phyloP scores from a whole-genome alignment of 2,888 invertebrate species.

The Catocala fraxini region DNA sequence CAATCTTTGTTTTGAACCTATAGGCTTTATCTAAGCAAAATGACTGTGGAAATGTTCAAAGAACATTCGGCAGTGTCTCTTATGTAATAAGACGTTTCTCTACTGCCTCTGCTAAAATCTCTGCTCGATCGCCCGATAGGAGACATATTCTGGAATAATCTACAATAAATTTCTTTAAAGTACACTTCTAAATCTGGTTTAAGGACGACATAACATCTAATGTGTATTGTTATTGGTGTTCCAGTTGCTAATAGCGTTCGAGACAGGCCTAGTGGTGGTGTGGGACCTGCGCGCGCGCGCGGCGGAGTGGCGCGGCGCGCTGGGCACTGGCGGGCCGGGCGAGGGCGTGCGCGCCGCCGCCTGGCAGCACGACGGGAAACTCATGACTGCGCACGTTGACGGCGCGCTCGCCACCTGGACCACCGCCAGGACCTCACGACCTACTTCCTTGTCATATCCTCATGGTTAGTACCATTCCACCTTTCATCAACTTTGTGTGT shows the following conservation, averaged over 20 bases:
- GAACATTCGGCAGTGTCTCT: no score
- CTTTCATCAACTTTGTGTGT: no score
- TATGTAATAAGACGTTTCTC: no score
- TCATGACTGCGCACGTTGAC: conserved; percentile 98
- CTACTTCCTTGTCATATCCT: conserved; percentile 94
- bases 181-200: no score
- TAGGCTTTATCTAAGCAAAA: no score
- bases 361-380: conserved; percentile 99
- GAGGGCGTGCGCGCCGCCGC: conserved; percentile 95
- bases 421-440: conserved; percentile 91
- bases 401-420: conserved; percentile 98
- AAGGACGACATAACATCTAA: background rate
- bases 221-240: conserved; percentile 20
- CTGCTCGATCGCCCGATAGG: no score
- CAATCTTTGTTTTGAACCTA: no score
- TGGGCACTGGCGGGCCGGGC: conserved; percentile 92
- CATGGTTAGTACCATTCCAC: conserved; percentile 90
- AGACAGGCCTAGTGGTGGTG: conserved; percentile 96
- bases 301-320: conserved; percentile 95
- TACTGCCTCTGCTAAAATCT: no score
- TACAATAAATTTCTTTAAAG: no score
- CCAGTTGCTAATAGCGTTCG: conserved; percentile 98
- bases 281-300: conserved; percentile 97
- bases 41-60: no score
- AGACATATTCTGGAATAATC: no score